Evolutionary conservation across 2,797 vertebrate genomes (phyloP), one percentile per base, ranked within the genome.

Genomic region (Cossypha dichroa): DNA sequence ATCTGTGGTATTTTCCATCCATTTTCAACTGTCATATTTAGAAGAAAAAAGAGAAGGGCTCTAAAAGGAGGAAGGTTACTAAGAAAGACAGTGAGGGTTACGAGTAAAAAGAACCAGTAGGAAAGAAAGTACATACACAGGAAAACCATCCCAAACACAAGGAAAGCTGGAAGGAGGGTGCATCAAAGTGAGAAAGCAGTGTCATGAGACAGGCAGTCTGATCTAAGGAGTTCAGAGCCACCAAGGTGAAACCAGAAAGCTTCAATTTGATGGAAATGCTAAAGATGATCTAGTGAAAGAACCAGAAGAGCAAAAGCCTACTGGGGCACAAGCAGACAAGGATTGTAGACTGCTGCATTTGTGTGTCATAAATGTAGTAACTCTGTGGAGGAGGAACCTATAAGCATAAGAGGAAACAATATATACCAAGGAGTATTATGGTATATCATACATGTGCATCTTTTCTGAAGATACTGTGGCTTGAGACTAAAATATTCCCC

Each of bases 391-490:
- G 19, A 51, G 10, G 11, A 79, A 56, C 19, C 45, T 70, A 12
- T 7, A 70, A 52, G 18, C 15, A 4, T 5, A 76, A 9, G 67
- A 88, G 28, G 22, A 55, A 78, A 62, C 6, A 18, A 8, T 13
- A 25, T 6, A 49, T 33, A 54, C 3, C 13, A 13, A 11, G 7
- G 10, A 62, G 5, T 36, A 59, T 54, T 68, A 49, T 1, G 2
- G 11, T 28, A 8, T 34, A 52, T 38, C 5, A 10, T 13, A n/a
- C 1, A 0, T 28, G 16, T 73, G 12, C 22, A 29, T 66, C 49
- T 25, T 52, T 82, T 76, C 33, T 49, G 41, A 84, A 55, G 33
- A 15, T 6, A 28, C 25, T 34, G 17, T 36, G 43, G 31, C 48
- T 82, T 68, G 15, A 80, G 41, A 79, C 49, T 77, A 21, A 70